phyloP scores from a whole-genome alignment of 2,113 vertebrate genomes.

The Anolis carolinensis region DNA sequence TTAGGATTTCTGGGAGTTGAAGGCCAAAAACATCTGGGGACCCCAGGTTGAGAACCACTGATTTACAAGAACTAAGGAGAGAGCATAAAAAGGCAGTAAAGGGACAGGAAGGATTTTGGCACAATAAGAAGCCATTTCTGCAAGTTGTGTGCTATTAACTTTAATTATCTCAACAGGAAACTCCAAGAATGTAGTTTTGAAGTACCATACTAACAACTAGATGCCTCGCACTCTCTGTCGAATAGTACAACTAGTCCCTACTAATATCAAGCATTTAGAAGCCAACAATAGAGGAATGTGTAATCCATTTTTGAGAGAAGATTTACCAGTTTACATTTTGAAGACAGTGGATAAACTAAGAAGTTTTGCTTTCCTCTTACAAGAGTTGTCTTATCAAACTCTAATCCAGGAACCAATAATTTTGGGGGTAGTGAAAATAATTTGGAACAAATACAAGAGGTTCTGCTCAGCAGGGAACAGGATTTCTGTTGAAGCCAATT shows the following conservation, averaged over 20 bases:
- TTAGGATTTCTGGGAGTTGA: no score
- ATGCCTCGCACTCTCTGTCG: background rate
- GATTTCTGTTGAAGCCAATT: background rate
- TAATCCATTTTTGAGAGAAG: background rate
- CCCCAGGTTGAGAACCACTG: no score
- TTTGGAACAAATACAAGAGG: conserved; percentile 1
- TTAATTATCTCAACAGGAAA: background rate
- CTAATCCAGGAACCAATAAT: background rate
- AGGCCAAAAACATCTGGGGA: no score
- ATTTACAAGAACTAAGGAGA: background rate
- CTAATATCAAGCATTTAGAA: background rate
- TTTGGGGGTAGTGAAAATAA: background rate
- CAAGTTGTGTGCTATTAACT: background rate
- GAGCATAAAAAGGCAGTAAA: background rate
- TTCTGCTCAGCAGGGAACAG: conserved; percentile 9
- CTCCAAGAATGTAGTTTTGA: background rate
- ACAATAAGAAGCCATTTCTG: background rate
- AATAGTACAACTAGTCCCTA: background rate
- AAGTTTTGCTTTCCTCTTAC: background rate
- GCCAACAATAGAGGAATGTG: background rate
- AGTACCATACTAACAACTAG: background rate
- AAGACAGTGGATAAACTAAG: background rate
- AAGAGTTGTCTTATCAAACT: background rate
- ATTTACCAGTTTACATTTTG: background rate
- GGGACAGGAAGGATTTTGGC: background rate